phyloP scores from a whole-genome alignment of 2,797 vertebrate species.

The Mormyrops boulengeri region DNA sequence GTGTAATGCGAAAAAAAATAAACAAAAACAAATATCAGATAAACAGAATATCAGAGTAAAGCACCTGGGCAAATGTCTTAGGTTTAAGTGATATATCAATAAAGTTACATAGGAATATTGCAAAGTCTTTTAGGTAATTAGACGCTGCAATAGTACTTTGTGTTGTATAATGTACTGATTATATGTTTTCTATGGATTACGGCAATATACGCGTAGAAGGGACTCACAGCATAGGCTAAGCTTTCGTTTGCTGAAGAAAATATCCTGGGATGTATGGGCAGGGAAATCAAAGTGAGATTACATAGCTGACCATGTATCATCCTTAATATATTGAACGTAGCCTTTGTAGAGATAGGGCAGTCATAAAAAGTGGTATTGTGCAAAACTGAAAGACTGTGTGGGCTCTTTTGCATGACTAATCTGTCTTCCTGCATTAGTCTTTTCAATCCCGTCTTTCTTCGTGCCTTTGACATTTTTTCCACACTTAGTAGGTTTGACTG shows the following conservation, averaged over 20 bases:
- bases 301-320: conserved; percentile 99
- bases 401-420: conserved; percentile 98
- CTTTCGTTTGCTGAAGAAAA: conserved; percentile 90
- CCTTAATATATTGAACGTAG: conserved; percentile 95
- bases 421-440: conserved; percentile 99
- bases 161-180: conserved; percentile 41
- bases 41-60: neutral
- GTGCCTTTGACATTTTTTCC: conserved; percentile 99
- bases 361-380: conserved; percentile 99
- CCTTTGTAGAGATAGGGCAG: conserved; percentile 94
- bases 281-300: conserved; percentile 99
- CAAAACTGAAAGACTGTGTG: conserved; percentile 89
- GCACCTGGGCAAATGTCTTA: neutral
- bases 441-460: conserved; percentile 99
- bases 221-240: conserved; percentile 63
- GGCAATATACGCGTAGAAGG: conserved; percentile 58
- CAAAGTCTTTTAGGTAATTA: neutral
- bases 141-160: neutral
- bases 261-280: conserved; percentile 92
- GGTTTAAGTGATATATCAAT: neutral
- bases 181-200: conserved; percentile 37
- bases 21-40: neutral
- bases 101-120: neutral
- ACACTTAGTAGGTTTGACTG: conserved; percentile 99
- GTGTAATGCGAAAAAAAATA: neutral